These are phyloP conservation scores for Ellobius talpinus DNA, from an alignment of 2,113 vertebrate genomes.

Conservation along the genomic window DNA sequence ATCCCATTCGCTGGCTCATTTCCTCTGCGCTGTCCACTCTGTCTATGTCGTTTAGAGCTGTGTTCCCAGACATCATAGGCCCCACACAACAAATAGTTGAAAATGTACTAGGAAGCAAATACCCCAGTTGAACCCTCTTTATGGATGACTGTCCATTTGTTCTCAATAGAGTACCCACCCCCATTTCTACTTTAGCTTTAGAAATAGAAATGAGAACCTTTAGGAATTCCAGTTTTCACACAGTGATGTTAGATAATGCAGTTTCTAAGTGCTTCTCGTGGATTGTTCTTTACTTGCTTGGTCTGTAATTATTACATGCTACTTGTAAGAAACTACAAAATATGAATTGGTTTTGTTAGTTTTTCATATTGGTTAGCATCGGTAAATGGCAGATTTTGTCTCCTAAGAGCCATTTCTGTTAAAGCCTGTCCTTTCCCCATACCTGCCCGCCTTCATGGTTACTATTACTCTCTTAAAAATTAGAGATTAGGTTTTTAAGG, in stretches of 20 bases:
- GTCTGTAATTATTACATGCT: conserved; percentile 1
- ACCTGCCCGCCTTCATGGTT: background rate
- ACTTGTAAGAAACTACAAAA: conserved; percentile 20
- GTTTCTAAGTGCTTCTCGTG: background rate
- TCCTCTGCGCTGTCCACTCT: background rate
- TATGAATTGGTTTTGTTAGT: background rate
- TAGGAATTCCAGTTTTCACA: background rate
- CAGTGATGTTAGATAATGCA: background rate
- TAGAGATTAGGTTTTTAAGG: conserved; percentile 13
- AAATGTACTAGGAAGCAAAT: background rate
- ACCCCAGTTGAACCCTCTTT: background rate
- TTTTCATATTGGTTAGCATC: background rate
- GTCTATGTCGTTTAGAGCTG: background rate
- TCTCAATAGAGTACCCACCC: background rate
- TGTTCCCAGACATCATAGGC: background rate
- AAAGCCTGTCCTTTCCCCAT: background rate
- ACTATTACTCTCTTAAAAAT: conserved; percentile 49
- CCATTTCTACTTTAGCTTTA: background rate
- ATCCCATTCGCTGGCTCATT: background rate
- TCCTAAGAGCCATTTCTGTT: background rate
- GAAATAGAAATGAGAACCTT: background rate
- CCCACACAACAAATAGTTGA: background rate
- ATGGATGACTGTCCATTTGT: background rate
- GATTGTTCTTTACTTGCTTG: background rate
- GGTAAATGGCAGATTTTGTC: conserved; percentile 26